Percentiles rank a stretch among this genome's conserved stretches.
phyloP scores from a whole-genome alignment of 1,140 invertebrate species.

The Megalopta genalis region DNA sequence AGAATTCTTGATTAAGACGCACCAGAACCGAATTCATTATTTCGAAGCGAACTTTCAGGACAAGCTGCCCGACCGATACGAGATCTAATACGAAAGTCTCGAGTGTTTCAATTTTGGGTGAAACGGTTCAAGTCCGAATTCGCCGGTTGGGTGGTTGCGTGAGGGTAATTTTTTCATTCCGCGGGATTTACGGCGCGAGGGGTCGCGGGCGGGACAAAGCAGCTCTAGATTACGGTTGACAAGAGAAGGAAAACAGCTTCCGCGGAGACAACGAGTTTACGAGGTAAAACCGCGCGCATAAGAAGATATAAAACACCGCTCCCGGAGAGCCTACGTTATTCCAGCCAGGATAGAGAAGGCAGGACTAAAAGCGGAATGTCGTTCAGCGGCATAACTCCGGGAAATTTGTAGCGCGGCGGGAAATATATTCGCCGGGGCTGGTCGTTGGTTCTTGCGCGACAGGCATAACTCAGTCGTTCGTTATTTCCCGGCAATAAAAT shows the following conservation, averaged over 20 bases:
- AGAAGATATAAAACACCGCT: constrained; percentile 36
- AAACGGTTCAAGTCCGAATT: not conserved
- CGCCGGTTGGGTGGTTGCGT: not conserved
- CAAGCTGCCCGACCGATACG: no score
- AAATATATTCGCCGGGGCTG: constrained; percentile 5
- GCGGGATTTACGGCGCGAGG: not conserved
- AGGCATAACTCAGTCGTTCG: not conserved
- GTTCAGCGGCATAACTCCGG: constrained; percentile 29
- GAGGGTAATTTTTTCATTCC: not conserved
- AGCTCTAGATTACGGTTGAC: constrained; percentile 14
- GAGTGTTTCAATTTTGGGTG: no score
- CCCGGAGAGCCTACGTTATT: constrained; percentile 25
- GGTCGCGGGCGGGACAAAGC: constrained; percentile 2
- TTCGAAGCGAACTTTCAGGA: no score
- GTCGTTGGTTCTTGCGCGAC: not conserved
- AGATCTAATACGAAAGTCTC: no score
- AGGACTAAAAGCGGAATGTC: constrained; percentile 32
- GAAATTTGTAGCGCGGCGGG: constrained; percentile 24
- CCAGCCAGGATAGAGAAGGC: constrained; percentile 11
- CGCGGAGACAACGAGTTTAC: constrained; percentile 34
- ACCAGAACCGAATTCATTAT: no score
- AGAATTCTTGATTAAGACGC: no score
- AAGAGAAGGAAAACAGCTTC: constrained; percentile 1
- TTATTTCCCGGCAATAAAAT: constrained; percentile 10
- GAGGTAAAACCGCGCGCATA: constrained; percentile 25